Evolutionary conservation across 2,888 invertebrate genomes (phyloP).

Genomic region (Rotaria sp.): DNA sequence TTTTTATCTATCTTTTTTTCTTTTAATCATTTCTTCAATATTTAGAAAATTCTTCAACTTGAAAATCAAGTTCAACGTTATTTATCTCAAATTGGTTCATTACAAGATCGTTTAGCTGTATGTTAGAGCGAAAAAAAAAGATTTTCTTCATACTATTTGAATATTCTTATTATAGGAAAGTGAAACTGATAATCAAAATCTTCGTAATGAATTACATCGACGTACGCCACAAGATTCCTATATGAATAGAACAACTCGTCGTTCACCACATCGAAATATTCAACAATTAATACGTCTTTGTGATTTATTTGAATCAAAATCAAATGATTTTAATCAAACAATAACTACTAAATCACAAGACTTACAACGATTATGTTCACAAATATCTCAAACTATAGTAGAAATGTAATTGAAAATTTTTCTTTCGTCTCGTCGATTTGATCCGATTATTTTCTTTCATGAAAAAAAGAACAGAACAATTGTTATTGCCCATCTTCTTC

Average conservation of each 20-base stretch:
- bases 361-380: conserved; percentile 15
- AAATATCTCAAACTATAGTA: neutral
- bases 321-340: conserved; percentile 14
- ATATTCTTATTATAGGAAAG: neutral
- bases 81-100: neutral
- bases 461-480: too few species aligned
- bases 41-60: neutral
- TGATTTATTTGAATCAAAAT: neutral
- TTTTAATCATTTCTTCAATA: neutral
- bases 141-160: neutral
- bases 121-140: neutral
- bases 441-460: too few species aligned
- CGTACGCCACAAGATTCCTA: neutral
- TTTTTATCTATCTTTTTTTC: neutral
- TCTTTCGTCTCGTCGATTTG: neutral
- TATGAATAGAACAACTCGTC: neutral
- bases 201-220: neutral
- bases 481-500: too few species aligned
- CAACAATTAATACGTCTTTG: neutral
- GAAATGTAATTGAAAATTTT: neutral
- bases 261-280: neutral
- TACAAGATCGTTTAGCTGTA: conserved; percentile 6
- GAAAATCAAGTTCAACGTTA: conserved; percentile 6
- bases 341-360: neutral
- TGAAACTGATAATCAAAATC: neutral